Evolutionary conservation across 2,888 invertebrate species (phyloP).

Genomic region (Eupithecia abbreviata): DNA sequence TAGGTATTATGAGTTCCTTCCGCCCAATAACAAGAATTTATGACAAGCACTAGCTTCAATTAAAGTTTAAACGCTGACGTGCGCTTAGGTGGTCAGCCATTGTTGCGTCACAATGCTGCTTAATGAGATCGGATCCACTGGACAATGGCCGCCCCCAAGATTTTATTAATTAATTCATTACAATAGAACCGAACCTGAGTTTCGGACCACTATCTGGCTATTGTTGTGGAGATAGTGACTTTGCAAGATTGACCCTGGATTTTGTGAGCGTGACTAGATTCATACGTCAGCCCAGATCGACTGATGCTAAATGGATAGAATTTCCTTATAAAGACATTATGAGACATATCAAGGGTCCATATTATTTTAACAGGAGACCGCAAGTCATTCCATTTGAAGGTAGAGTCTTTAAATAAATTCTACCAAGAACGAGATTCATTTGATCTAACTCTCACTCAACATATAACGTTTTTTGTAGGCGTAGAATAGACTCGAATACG

Average conservation of each 20-base stretch:
- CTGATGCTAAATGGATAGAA: background rate
- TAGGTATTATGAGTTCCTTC: background rate
- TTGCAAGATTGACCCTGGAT: conserved; percentile 63
- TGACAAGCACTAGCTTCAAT: conserved; percentile 35
- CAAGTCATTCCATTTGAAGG: too few relatives aligned
- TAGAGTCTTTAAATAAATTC: too few relatives aligned
- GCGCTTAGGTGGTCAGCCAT: conserved; percentile 70
- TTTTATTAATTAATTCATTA: conserved; percentile 84
- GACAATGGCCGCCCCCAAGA: conserved; percentile 76
- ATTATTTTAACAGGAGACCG: too few relatives aligned
- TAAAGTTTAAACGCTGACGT: conserved; percentile 35
- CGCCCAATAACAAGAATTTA: conserved; percentile 39
- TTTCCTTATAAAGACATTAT: background rate
- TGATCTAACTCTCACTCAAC: too few relatives aligned
- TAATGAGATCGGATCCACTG: conserved; percentile 70
- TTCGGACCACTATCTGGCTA: conserved; percentile 72
- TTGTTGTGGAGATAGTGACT: conserved; percentile 74
- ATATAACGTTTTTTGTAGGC: too few relatives aligned
- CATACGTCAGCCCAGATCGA: background rate
- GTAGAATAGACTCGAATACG: too few relatives aligned
- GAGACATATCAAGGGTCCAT: background rate
- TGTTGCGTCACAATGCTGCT: conserved; percentile 68
- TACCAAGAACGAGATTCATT: too few relatives aligned
- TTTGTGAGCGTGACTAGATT: conserved; percentile 5
- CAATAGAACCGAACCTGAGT: conserved; percentile 79